Evolutionary conservation across 2,888 invertebrate genomes (phyloP).

Genomic region (Leptinotarsa peninsularis): DNA sequence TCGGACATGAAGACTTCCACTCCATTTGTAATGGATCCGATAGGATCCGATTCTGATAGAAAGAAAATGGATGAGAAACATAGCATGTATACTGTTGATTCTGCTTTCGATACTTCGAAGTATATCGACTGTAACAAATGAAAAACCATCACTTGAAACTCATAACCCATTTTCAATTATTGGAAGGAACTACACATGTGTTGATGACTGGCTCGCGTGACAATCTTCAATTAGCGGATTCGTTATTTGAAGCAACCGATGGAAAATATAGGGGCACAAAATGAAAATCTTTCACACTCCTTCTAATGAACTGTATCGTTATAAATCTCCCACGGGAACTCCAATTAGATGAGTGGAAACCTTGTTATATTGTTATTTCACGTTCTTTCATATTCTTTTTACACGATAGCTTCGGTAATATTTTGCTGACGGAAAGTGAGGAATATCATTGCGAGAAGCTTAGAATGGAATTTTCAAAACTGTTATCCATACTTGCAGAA

Average conservation of each 20-base stretch:
- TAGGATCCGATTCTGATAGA: too few species aligned
- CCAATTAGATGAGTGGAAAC: conserved; percentile 15
- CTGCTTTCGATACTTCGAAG: not conserved
- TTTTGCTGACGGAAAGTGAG: not conserved
- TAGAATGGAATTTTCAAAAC: too few species aligned
- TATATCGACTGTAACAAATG: conserved; percentile 15
- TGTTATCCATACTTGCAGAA: too few species aligned
- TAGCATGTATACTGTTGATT: not conserved
- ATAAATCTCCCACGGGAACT: conserved; percentile 2
- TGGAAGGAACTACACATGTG: conserved; percentile 45
- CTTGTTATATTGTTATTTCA: not conserved
- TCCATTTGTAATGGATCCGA: too few species aligned
- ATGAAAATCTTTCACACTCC: conserved; percentile 17
- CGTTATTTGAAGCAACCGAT: conserved; percentile 50
- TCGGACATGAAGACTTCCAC: too few species aligned
- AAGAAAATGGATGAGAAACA: too few species aligned
- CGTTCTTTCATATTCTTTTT: not conserved
- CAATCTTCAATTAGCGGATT: conserved; percentile 52
- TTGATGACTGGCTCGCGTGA: conserved; percentile 58
- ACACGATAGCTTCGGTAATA: not conserved
- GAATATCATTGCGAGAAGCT: too few species aligned
- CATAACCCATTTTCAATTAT: conserved; percentile 35
- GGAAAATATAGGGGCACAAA: conserved; percentile 26
- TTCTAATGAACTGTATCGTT: conserved; percentile 8
- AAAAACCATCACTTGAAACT: conserved; percentile 20